These are phyloP conservation scores for Oryzias dopingdopingensis DNA, from an alignment of 2,797 vertebrate species.

Conservation along the genomic window DNA sequence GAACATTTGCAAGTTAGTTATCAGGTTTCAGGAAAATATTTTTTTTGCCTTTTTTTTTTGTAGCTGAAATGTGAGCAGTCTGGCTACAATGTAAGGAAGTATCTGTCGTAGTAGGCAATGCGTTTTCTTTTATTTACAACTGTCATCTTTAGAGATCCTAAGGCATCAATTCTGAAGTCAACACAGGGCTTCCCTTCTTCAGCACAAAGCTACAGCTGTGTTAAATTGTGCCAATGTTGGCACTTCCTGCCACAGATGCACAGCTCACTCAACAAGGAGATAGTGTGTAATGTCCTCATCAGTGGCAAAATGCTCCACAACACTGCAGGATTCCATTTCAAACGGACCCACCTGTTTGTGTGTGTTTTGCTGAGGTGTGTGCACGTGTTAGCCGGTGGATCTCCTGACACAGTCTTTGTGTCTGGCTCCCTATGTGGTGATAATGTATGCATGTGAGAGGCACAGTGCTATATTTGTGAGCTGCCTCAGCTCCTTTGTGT, in stretches of 20 bases:
- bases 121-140: too few relatives aligned
- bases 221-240: slow-evolving; percentile 52
- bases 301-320: slow-evolving; percentile 48
- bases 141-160: too few relatives aligned
- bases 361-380: slow-evolving; percentile 14
- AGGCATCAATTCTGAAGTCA: neutral
- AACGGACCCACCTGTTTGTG: slow-evolving; percentile 54
- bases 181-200: slow-evolving; percentile 16
- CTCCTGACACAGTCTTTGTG: slow-evolving; percentile 45
- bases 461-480: slow-evolving; percentile 60
- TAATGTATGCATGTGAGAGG: slow-evolving; percentile 45
- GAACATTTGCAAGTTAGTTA: too few relatives aligned
- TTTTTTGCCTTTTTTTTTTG: too few relatives aligned
- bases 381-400: slow-evolving; percentile 32
- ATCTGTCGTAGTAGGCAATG: too few relatives aligned
- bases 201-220: slow-evolving; percentile 40
- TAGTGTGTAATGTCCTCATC: slow-evolving; percentile 52
- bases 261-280: slow-evolving; percentile 53
- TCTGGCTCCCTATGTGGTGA: slow-evolving; percentile 50
- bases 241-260: slow-evolving; percentile 44
- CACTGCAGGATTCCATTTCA: slow-evolving; percentile 51
- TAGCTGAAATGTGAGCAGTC: too few relatives aligned
- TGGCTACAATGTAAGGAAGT: too few relatives aligned
- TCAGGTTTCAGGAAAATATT: too few relatives aligned
- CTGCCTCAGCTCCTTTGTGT: slow-evolving; percentile 57